Percentiles rank a stretch among this genome's conserved stretches.
phyloP scores from a whole-genome alignment of 2,113 vertebrate genomes.

The Tragelaphus imberbis region DNA sequence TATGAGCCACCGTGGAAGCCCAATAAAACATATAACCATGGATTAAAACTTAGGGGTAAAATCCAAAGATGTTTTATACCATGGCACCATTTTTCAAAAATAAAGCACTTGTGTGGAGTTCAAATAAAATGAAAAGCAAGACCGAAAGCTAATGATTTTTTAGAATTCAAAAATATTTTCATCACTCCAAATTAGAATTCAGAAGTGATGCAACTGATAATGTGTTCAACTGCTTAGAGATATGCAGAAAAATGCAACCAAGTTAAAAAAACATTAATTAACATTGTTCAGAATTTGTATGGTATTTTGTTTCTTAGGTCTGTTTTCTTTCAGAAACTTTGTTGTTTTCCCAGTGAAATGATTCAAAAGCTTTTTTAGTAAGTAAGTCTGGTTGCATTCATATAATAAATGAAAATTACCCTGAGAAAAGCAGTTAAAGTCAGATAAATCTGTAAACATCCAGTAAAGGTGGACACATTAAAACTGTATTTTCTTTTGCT shows the following conservation, averaged over 20 bases:
- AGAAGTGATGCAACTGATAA: background rate
- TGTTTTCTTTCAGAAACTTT: conserved; percentile 12
- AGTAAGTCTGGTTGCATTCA: background rate
- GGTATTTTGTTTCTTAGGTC: conserved; percentile 10
- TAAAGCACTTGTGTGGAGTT: conserved; percentile 16
- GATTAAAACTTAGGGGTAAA: background rate
- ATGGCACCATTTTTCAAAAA: background rate
- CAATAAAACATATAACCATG: background rate
- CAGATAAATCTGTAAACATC: background rate
- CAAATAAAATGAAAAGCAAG: conserved; percentile 18
- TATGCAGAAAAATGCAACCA: background rate
- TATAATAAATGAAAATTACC: conserved; percentile 5
- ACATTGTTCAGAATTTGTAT: conserved; percentile 32
- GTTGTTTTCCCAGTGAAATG: conserved; percentile 4
- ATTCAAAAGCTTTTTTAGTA: background rate
- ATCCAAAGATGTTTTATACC: background rate
- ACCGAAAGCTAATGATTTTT: background rate
- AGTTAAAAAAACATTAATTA: conserved; percentile 56
- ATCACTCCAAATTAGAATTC: conserved; percentile 27
- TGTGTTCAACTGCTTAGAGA: conserved; percentile 15
- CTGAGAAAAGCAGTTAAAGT: background rate
- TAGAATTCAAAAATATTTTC: conserved; percentile 58
- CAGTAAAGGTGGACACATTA: background rate
- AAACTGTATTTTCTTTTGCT: conserved; percentile 30
- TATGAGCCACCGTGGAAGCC: background rate